Evolutionary conservation across 2,113 vertebrate genomes (phyloP), one percentile per base, ranked within the genome.

Genomic region (Mormoops blainvillei): DNA sequence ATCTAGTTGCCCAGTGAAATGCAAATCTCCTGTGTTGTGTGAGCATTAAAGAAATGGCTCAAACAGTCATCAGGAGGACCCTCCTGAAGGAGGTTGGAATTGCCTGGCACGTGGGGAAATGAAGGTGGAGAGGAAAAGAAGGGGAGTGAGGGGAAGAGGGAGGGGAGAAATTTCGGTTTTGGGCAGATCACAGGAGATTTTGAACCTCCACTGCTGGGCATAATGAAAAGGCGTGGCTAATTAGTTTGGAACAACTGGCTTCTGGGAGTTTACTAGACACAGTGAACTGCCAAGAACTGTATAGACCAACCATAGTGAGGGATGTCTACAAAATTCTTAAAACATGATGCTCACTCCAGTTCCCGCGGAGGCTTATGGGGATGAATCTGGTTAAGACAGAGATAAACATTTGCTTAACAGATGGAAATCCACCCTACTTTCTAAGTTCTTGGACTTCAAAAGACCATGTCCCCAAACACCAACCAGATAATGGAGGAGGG

Each of bases 281-380:
- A 50, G 2, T n/a, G 45, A 90, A 45, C 33, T 77, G 33, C 87
- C 43, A 65, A 78, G 84, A 80, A 67, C 56, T 58, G 3, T 90
- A 52, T 38, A 86, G 93, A 86, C 36, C 38, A 61, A 91, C 94
- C 50, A 31, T 56, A 77, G 82, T 91, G 94, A 91, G 87, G 94
- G 81, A 93, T 94, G 94, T 87, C 82, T 63, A n/a, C 63, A 28
- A 43, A 91, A 91, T 89, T 94, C 87, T 89, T 96, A 38, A 71
- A 80, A 65, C 52, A 12, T 89, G 85, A 76, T 65, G 54, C 71
- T 87, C 45, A 82, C 43, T 67, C 20, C 36, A 38, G 20, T 90
- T 89, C 86, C 63, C 74, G 70, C 87, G 83, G 91, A 92, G 73
- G 45, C 63, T 38, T 81, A 76, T 56, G 43, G 50, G 52, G 43